Conservation (phyloP, 2,888 invertebrate species). For the Cephus pulcher region DNA sequence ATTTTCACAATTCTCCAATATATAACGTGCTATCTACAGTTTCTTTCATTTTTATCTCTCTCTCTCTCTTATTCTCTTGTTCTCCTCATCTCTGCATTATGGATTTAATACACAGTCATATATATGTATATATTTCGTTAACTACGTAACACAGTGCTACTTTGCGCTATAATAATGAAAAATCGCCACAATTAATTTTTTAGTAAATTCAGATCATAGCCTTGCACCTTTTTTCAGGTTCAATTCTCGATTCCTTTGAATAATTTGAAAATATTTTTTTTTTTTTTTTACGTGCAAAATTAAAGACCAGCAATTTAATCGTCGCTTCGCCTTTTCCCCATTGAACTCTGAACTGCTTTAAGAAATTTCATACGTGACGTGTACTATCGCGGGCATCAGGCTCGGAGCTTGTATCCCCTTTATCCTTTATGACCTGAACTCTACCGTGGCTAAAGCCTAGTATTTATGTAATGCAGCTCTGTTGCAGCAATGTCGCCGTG, state of each 20-base stretch:
- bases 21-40: background rate
- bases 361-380: no score
- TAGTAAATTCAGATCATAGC: background rate
- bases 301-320: background rate
- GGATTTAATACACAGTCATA: background rate
- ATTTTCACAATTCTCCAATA: slow-evolving; percentile 2
- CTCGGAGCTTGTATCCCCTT: slow-evolving; percentile 46
- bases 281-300: background rate
- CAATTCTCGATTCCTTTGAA: background rate
- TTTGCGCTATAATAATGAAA: background rate
- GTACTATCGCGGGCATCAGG: slow-evolving; percentile 38
- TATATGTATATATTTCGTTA: background rate
- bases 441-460: slow-evolving; percentile 48
- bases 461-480: slow-evolving; percentile 57
- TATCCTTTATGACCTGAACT: slow-evolving; percentile 52
- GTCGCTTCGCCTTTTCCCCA: background rate
- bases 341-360: background rate
- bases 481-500: slow-evolving; percentile 52
- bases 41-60: background rate
- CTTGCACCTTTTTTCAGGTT: background rate
- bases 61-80: background rate
- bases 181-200: background rate
- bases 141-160: background rate
- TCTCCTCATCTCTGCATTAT: background rate
- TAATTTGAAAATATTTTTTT: no score